Conservation (phyloP, 2,113 vertebrate genomes). For the Peromyscus polionotus region DNA sequence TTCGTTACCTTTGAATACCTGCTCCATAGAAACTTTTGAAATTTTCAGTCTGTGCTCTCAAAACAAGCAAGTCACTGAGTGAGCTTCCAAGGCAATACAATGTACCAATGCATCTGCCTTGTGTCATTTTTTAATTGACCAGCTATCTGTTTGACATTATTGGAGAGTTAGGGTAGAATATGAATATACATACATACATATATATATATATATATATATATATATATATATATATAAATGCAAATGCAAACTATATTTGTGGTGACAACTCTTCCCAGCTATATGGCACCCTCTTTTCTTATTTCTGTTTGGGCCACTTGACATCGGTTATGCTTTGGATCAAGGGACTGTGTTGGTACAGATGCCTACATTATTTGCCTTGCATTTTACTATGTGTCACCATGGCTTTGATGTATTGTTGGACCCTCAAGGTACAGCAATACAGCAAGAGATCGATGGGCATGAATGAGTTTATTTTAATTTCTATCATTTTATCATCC, state of each 20-base stretch:
- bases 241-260: background rate
- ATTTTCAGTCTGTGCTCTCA: background rate
- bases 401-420: background rate
- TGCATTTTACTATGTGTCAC: background rate
- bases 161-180: background rate
- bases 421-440: no score
- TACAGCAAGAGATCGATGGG: background rate
- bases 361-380: background rate
- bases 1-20: conserved; percentile 10
- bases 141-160: background rate
- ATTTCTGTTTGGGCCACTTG: background rate
- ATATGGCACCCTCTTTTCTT: background rate
- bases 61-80: background rate
- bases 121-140: background rate
- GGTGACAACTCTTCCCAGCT: background rate
- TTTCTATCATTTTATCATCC: background rate
- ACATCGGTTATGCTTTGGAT: background rate
- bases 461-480: background rate
- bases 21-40: background rate
- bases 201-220: no score
- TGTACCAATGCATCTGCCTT: background rate
- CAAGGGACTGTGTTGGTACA: background rate
- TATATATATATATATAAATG: background rate
- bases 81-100: background rate
- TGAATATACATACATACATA: no score